Conservation (phyloP, 2,113 vertebrate genomes). For the Carassius auratus region DNA sequence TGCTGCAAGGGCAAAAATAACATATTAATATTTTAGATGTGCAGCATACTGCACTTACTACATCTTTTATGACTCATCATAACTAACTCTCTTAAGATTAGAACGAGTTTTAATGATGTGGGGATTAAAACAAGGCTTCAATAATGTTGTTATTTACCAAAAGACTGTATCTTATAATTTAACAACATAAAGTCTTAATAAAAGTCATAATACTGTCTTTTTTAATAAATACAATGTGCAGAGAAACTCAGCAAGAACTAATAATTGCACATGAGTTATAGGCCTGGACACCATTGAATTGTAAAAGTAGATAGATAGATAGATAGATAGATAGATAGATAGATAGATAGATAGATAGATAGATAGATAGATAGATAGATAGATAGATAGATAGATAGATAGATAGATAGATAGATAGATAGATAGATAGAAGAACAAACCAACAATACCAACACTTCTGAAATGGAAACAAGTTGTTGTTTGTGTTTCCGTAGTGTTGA, state of each 20-base stretch:
- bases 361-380: too few relatives aligned
- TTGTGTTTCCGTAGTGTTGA: neutral
- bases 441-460: neutral
- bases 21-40: slow-evolving; percentile 49
- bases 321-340: too few relatives aligned
- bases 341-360: too few relatives aligned
- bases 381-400: too few relatives aligned
- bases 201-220: slow-evolving; percentile 13
- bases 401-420: too few relatives aligned
- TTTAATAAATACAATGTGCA: neutral
- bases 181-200: neutral
- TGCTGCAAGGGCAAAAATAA: slow-evolving; percentile 46
- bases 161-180: slow-evolving; percentile 29
- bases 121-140: neutral
- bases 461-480: slow-evolving; percentile 10
- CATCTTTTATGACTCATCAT: slow-evolving; percentile 46
- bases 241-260: neutral
- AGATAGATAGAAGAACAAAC: too few relatives aligned
- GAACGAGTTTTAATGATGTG: slow-evolving; percentile 11
- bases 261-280: neutral
- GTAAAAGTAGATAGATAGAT: too few relatives aligned
- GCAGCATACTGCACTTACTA: slow-evolving; percentile 30
- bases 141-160: neutral
- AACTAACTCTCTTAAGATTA: slow-evolving; percentile 30
- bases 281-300: neutral